Base-by-base conservation (phyloP, 2,797 vertebrate genomes). In the Aplochiton taeniatus region DNA sequence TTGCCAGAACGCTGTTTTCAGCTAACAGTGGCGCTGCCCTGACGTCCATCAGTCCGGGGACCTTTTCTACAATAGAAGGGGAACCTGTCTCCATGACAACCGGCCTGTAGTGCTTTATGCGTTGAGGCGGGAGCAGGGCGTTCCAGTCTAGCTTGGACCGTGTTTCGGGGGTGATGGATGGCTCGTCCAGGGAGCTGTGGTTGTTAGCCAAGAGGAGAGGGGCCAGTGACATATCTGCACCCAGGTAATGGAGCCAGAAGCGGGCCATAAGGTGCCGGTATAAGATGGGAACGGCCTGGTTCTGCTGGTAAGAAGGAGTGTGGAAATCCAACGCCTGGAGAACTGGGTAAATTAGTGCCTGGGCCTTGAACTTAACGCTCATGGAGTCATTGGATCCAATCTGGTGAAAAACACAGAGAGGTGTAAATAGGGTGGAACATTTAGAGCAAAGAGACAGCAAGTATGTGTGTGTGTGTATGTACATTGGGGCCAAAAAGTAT, bases 261-360 rank as follows among this genome's bases (percentile, higher is more conserved):
- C 89, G 92, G 11, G 92, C 90, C 96, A 98, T 94, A 83, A 92
- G 13, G 0, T 82, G 82, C 11, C 94, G 85, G 61, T 94, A 90
- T 0, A 98, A 90, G 78, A 99, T 93, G 1, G 96, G 94, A 20
- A 93, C 87, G 5, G 93, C 87, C 75, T 69, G 80, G 69, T 97
- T 99, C 88, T 99, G 96, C 87, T 96, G 96, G 72, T 96, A 96
- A 2, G 97, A 98, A 0, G 98, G 90, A 0, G 97, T 99, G 81
- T 96, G 90, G 86, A 99, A 98, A 85, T 99, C 98, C 0, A 98
- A 88, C 0, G 94, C 92, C 81, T 99, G 98, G 44, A 99, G 95
- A 17, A 94, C 95, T 0, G 98, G 97, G 63, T 98, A 98, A 70
- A 98, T 92, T 74, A 99, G 74, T 17, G 97, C 95, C 90, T 98